Percentiles rank a stretch among this genome's conserved stretches.
Evolutionary conservation across 2,888 invertebrate genomes (phyloP).

Genomic region (Synanthedon andrenaeformis): DNA sequence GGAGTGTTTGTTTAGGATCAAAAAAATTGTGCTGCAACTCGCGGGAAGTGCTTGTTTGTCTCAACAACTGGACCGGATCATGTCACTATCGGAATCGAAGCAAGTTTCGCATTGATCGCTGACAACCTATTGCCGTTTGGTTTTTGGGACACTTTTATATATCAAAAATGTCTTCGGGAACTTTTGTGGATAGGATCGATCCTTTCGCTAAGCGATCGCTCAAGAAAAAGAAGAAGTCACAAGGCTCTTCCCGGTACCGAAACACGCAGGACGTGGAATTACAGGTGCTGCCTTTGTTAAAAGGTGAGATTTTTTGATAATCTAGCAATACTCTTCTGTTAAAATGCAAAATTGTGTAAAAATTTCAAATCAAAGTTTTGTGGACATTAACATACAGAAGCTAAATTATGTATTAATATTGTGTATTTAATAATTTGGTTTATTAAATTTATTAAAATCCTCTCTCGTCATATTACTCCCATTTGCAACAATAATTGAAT

Average conservation of each 20-base stretch:
- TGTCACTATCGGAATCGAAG: conserved; percentile 65
- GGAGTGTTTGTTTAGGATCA: conserved; percentile 71
- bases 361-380: too few relatives aligned
- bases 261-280: conserved; percentile 98
- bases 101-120: conserved; percentile 64
- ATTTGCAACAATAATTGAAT: too few relatives aligned
- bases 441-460: too few relatives aligned
- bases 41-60: conserved; percentile 62
- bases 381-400: too few relatives aligned
- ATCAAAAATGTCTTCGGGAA: conserved; percentile 79
- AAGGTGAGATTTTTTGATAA: conserved; percentile 78
- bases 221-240: conserved; percentile 98
- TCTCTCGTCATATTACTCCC: too few relatives aligned
- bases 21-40: conserved; percentile 60
- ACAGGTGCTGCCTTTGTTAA: conserved; percentile 94
- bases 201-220: conserved; percentile 98
- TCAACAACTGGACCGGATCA: conserved; percentile 63
- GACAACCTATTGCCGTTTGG: conserved; percentile 61
- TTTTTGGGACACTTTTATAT: conserved; percentile 52
- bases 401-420: too few relatives aligned
- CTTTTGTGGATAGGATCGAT: conserved; percentile 99
- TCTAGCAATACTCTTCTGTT: neutral
- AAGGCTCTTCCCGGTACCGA: conserved; percentile 98
- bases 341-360: too few relatives aligned
- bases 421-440: too few relatives aligned